Evolutionary conservation across 2,888 invertebrate genomes (phyloP).

Genomic region (Rhingia rostrata): DNA sequence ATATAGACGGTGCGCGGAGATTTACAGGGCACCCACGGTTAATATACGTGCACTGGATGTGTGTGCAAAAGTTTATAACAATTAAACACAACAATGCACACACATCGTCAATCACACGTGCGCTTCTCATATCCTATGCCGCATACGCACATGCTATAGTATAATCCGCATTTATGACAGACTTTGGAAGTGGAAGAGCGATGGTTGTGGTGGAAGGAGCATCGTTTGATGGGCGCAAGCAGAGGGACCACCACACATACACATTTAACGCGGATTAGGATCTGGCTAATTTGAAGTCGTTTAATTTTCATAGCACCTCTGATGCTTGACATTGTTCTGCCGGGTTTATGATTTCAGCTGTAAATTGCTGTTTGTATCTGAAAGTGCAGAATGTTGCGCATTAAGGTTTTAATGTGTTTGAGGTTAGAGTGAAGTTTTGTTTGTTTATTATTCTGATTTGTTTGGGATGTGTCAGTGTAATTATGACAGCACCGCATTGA

Average conservation of each 20-base stretch:
- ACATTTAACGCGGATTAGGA: conserved; percentile 71
- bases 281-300: conserved; percentile 70
- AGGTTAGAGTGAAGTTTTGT: conserved; percentile 60
- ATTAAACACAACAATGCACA: conserved; percentile 63
- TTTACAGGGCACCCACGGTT: neutral
- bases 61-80: conserved; percentile 67
- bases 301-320: conserved; percentile 72
- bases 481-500: conserved; percentile 14
- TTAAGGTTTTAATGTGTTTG: conserved; percentile 44
- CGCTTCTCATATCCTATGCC: conserved; percentile 1
- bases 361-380: conserved; percentile 49
- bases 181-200: conserved; percentile 10
- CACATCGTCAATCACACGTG: conserved; percentile 31
- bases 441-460: conserved; percentile 49
- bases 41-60: conserved; percentile 34
- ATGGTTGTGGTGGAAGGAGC: neutral
- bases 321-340: conserved; percentile 67
- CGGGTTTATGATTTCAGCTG: conserved; percentile 68
- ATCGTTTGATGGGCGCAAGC: neutral
- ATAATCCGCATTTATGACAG: conserved; percentile 59
- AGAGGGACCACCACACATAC: conserved; percentile 23
- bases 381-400: conserved; percentile 26
- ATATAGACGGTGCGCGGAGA: conserved; percentile 10
- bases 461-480: conserved; percentile 23
- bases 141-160: conserved; percentile 21